Percentiles rank a stretch among this genome's conserved stretches.
These are phyloP conservation scores for Platycheirus albimanus DNA, from an alignment of 2,888 invertebrate species.

Conservation along the genomic window DNA sequence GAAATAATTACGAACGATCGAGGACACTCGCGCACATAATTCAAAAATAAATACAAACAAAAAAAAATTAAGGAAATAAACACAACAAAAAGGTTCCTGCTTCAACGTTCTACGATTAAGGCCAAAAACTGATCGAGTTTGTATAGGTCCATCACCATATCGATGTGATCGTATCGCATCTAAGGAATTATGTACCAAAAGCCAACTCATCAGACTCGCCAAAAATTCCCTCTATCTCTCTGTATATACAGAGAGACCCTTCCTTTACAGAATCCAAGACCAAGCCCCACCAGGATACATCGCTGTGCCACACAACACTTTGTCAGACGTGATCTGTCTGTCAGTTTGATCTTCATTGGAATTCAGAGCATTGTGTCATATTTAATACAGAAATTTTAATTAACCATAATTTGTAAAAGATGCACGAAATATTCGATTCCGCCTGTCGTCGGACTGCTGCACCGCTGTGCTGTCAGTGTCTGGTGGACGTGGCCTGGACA, in stretches of 20 bases:
- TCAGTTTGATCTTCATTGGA: conserved; percentile 77
- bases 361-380: conserved; percentile 83
- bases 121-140: conserved; percentile 74
- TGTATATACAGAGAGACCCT: too few relatives aligned
- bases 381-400: conserved; percentile 83
- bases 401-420: conserved; percentile 82
- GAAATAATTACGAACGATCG: conserved; percentile 67
- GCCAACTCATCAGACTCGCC: conserved; percentile 53
- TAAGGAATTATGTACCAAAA: conserved; percentile 45
- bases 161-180: conserved; percentile 65
- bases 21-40: conserved; percentile 55
- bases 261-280: too few relatives aligned
- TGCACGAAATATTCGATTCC: conserved; percentile 78
- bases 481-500: not conserved
- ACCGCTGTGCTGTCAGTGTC: not conserved
- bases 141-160: conserved; percentile 73
- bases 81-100: conserved; percentile 1
- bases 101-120: conserved; percentile 46
- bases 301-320: conserved; percentile 52
- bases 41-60: conserved; percentile 1
- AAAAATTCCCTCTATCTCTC: conserved; percentile 23
- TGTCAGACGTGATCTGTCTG: conserved; percentile 67
- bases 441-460: conserved; percentile 18
- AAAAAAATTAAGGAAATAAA: too few relatives aligned
- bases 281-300: conserved; percentile 28